Percentiles rank a stretch among this genome's conserved stretches.
Conservation (phyloP, 1,140 invertebrate species). For the Paralvinella palmiformis region DNA sequence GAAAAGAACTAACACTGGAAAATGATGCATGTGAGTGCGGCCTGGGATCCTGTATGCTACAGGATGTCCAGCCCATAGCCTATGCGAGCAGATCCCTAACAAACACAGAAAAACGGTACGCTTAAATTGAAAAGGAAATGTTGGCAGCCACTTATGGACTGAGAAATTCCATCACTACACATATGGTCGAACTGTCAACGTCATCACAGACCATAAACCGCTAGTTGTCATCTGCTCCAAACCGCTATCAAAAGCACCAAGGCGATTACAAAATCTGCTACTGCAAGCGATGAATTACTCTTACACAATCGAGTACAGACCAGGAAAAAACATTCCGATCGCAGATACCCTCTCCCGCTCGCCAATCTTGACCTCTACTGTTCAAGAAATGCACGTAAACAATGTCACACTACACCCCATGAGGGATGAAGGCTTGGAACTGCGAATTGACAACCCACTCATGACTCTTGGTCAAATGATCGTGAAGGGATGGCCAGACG, state of each 20-base stretch:
- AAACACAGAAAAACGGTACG: neutral
- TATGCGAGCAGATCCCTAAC: constrained; percentile 7
- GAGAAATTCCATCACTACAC: constrained; percentile 45
- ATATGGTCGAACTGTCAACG: constrained; percentile 31
- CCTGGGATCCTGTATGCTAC: neutral
- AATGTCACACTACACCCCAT: too few relatives aligned
- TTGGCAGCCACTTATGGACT: constrained; percentile 51
- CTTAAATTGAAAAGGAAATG: constrained; percentile 46
- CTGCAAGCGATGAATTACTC: constrained; percentile 48
- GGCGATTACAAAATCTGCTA: constrained; percentile 48
- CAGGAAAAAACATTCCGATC: constrained; percentile 47
- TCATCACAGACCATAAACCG: constrained; percentile 42
- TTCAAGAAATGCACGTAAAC: too few relatives aligned
- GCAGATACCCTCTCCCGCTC: constrained; percentile 29
- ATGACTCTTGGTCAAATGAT: too few relatives aligned
- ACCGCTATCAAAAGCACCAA: constrained; percentile 39
- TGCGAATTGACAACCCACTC: too few relatives aligned
- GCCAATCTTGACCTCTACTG: too few relatives aligned
- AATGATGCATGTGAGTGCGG: constrained; percentile 11
- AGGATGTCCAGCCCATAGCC: neutral
- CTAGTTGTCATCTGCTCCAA: constrained; percentile 47
- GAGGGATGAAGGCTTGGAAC: too few relatives aligned
- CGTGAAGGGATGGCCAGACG: neutral
- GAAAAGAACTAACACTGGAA: constrained; percentile 1
- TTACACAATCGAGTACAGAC: constrained; percentile 43